A percentile compares a stretch with the other conserved stretches of the same genome.
phyloP scores from a whole-genome alignment of 2,797 vertebrate species.

The Margarornis squamiger region DNA sequence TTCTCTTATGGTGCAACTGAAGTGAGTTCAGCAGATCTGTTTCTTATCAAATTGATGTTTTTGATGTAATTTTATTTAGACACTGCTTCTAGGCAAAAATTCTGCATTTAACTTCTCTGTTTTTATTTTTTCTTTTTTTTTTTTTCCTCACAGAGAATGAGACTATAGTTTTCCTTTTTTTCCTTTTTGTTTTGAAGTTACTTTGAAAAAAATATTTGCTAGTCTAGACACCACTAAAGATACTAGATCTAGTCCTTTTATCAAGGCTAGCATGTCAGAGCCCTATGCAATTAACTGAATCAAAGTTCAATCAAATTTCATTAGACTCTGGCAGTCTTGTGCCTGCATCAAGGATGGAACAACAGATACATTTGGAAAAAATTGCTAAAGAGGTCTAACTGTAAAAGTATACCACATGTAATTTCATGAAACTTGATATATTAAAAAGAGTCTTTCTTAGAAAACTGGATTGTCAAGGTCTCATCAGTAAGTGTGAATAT shows the following conservation, averaged over 20 bases:
- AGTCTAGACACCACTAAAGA: background rate
- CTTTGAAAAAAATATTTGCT: background rate
- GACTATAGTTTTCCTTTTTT: background rate
- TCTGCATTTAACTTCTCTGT: background rate
- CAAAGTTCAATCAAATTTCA: slow-evolving; percentile 23
- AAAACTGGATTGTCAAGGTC: background rate
- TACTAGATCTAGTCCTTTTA: background rate
- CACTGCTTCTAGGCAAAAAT: background rate
- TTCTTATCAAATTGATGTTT: background rate
- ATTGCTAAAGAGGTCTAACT: background rate
- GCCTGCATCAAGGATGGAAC: background rate
- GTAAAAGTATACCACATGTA: background rate
- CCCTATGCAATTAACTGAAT: slow-evolving; percentile 16
- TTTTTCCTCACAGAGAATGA: background rate
- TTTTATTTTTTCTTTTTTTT: background rate
- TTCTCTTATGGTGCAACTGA: background rate
- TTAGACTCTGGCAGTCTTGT: background rate
- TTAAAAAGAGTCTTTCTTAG: background rate
- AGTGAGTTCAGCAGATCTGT: background rate
- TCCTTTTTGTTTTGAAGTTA: background rate
- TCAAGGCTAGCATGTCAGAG: background rate
- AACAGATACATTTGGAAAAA: background rate
- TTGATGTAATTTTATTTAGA: background rate
- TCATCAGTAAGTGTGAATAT: background rate
- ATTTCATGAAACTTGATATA: background rate